Evolutionary conservation across 2,113 vertebrate genomes (phyloP).

Genomic region (Ceyx cyanopectus): DNA sequence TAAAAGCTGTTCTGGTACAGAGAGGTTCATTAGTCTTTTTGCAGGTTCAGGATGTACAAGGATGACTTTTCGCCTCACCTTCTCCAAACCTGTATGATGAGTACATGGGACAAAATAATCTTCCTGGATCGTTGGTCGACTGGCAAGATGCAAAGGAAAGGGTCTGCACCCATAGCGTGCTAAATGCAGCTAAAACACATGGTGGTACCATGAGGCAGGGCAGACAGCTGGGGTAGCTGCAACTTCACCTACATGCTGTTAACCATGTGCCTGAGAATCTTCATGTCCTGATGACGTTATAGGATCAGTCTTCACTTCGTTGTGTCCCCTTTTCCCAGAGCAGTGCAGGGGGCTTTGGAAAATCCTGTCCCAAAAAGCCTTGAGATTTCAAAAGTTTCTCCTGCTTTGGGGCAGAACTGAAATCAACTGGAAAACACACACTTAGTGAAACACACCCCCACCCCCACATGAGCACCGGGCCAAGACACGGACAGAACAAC

Average conservation of each 20-base stretch:
- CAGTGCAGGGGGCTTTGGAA: background rate
- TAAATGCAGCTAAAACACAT: no score
- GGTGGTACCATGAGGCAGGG: rapidly evolving
- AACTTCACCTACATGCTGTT: background rate
- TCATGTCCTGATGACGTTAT: background rate
- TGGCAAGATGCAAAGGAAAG: no score
- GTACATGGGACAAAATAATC: background rate
- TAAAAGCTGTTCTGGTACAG: background rate
- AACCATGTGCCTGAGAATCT: rapidly evolving
- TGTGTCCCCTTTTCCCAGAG: background rate
- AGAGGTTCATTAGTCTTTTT: background rate
- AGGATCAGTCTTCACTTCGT: background rate
- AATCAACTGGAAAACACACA: background rate
- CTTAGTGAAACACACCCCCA: background rate
- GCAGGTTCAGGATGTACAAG: background rate
- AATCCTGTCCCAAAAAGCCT: background rate
- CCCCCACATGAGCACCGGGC: rapidly evolving
- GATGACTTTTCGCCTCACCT: background rate
- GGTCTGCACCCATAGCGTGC: background rate
- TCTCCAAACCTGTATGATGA: background rate
- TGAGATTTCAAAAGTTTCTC: background rate
- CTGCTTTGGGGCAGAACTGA: background rate
- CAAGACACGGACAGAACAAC: background rate
- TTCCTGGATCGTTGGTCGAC: rapidly evolving
- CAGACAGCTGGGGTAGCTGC: background rate